Evolutionary conservation across 1,140 invertebrate species (phyloP).

Genomic region (Drosophila nasuta): DNA sequence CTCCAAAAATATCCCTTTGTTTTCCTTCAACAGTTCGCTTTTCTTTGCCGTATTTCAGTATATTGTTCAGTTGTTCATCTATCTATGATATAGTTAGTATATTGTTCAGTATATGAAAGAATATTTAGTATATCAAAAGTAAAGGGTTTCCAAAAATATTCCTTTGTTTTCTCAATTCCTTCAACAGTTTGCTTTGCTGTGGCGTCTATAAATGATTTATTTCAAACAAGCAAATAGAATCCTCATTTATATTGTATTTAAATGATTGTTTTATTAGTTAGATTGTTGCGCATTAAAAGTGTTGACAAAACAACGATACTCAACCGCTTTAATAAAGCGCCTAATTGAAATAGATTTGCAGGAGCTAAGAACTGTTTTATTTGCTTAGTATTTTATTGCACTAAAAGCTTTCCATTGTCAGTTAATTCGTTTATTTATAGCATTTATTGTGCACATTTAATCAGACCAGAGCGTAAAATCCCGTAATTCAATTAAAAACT

Average conservation of each 20-base stretch:
- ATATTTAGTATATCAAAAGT: no score
- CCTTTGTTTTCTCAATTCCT: no score
- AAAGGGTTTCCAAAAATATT: no score
- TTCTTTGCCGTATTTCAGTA: no score
- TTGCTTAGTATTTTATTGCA: conserved; percentile 13
- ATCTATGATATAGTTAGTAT: no score
- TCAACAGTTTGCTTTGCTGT: no score
- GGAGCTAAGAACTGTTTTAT: not conserved
- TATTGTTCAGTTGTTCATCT: no score
- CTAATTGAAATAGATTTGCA: conserved; percentile 15
- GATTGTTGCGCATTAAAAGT: not conserved
- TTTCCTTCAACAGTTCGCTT: no score
- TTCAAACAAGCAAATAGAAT: no score
- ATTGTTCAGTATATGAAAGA: no score
- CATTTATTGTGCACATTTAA: conserved; percentile 14
- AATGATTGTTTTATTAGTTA: not conserved
- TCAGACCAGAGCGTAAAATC: conserved; percentile 29
- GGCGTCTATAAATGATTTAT: no score
- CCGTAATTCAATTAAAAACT: conserved; percentile 52
- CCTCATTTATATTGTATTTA: not conserved
- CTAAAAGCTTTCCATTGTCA: conserved; percentile 46
- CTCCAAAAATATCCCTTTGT: no score
- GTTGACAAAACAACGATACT: not conserved
- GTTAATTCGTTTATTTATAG: conserved; percentile 23
- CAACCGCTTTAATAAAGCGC: not conserved